phyloP scores from a whole-genome alignment of 1,140 invertebrate genomes.

The Lepidotrigona ventralis region DNA sequence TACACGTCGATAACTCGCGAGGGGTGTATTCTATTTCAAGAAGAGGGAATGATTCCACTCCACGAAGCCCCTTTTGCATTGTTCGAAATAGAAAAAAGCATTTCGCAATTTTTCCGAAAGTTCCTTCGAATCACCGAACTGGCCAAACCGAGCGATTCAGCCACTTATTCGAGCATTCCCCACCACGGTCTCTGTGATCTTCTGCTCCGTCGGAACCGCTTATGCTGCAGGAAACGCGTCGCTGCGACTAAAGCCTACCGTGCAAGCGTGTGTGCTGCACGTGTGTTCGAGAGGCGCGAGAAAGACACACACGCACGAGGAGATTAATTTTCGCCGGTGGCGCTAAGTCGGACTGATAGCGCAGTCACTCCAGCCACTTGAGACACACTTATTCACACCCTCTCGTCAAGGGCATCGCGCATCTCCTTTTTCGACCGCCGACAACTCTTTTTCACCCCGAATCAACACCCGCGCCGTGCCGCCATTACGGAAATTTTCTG shows the following conservation, averaged over 20 bases:
- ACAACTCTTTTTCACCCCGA: slow-evolving; percentile 47
- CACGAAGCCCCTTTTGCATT: too few species aligned
- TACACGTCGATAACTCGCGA: too few species aligned
- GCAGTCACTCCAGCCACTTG: slow-evolving; percentile 68
- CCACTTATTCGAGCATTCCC: neutral
- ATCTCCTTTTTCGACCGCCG: slow-evolving; percentile 44
- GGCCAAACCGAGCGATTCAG: neutral
- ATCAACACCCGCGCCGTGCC: neutral
- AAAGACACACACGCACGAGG: slow-evolving; percentile 33
- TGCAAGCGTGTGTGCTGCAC: neutral
- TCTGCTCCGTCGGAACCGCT: neutral
- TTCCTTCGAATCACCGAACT: too few species aligned
- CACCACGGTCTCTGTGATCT: slow-evolving; percentile 3
- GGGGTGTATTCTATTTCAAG: too few species aligned
- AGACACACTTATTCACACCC: slow-evolving; percentile 75
- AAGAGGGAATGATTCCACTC: too few species aligned
- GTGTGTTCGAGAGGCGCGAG: neutral
- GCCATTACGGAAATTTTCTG: slow-evolving; percentile 40
- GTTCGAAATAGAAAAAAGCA: too few species aligned
- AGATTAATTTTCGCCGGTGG: slow-evolving; percentile 67
- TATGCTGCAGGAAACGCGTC: slow-evolving; percentile 3
- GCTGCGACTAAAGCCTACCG: neutral
- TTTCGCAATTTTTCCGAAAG: too few species aligned
- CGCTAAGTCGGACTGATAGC: slow-evolving; percentile 58
- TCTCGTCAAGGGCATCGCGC: slow-evolving; percentile 66